Base-by-base conservation (phyloP, 1,140 invertebrate species). In the Apis florea region DNA sequence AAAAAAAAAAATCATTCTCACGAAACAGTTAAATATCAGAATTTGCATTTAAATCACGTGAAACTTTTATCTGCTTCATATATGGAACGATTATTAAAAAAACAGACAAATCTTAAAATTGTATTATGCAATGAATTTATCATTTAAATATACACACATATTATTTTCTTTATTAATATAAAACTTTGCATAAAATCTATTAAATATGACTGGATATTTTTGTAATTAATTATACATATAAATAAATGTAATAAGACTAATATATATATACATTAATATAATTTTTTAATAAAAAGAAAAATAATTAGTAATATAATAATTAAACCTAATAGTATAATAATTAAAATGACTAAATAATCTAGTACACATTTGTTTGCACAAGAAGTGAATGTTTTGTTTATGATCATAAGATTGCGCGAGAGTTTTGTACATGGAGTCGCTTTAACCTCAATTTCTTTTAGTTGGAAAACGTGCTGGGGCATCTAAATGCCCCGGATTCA, bases 361-460 rank as follows among this genome's bases (percentile, higher is more conserved):
- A 53, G 51, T 74, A 71, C 26, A 31, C 70, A 72, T 26, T 51
- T 69, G 81, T 58, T 87, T 87, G 76, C 85, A 80, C 72, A 86
- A 87, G n/a, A 74, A 61, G 12, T 53, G 74, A 75, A 54, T 70
- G 67, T 8, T 47, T n/a, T 8, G 24, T 21, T 31, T 69, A 70
- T 61, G 61, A 82, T 82, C 61, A 74, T 69, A 56, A 78, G 81
- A 78, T 83, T 85, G 80, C 74, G 74, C 70, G 85, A 86, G 74
- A 66, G 54, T 54, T 67, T 74, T 58, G 58, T 74, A 49, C 77
- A 56, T 61, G 58, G 59, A 9, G 77, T 58, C 63, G 54, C 49
- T 86, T 74, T 81, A 86, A 87, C 85, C 85, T 83, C 85, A 77
- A 83, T 86, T 87, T 79, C 77, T 83, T 79, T 67, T 56, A 63